Evolutionary conservation across 1,140 invertebrate genomes (phyloP).

Genomic region (Anastatus disparis): DNA sequence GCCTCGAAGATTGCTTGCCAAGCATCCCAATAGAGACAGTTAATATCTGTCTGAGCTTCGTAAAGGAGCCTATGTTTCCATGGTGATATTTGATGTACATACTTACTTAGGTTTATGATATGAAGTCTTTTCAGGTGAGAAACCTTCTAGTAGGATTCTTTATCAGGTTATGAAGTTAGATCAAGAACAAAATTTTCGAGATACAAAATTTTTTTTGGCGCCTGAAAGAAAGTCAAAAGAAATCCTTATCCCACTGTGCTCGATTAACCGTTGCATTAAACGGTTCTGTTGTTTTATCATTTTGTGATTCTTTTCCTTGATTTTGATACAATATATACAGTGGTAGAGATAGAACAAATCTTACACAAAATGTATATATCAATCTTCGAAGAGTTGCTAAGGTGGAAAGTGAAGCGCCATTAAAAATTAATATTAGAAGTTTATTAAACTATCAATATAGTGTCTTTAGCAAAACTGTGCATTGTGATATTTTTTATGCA

Average conservation of each 20-base stretch:
- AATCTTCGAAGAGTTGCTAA: slow-evolving; percentile 16
- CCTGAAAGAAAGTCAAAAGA: slow-evolving; percentile 1
- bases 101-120: slow-evolving; percentile 53
- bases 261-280: slow-evolving; percentile 20
- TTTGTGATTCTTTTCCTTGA: slow-evolving; percentile 47
- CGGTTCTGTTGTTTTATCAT: slow-evolving; percentile 19
- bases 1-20: slow-evolving; percentile 75
- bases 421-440: slow-evolving; percentile 18
- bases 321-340: slow-evolving; percentile 57
- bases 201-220: slow-evolving; percentile 16
- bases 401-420: slow-evolving; percentile 7
- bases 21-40: slow-evolving; percentile 72
- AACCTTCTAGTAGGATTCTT: background rate
- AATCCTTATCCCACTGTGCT: slow-evolving; percentile 9
- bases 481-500: slow-evolving; percentile 37
- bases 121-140: slow-evolving; percentile 45
- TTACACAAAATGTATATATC: slow-evolving; percentile 13
- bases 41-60: slow-evolving; percentile 62
- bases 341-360: slow-evolving; percentile 10
- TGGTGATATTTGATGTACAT: slow-evolving; percentile 56
- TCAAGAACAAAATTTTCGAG: slow-evolving; percentile 5
- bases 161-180: background rate
- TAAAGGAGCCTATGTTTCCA: slow-evolving; percentile 53
- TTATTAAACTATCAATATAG: slow-evolving; percentile 11
- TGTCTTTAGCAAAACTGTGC: slow-evolving; percentile 17